A percentile compares a stretch with the other conserved stretches of the same genome.
Evolutionary conservation across 2,888 invertebrate genomes (phyloP).

Genomic region (Patella caerulea): DNA sequence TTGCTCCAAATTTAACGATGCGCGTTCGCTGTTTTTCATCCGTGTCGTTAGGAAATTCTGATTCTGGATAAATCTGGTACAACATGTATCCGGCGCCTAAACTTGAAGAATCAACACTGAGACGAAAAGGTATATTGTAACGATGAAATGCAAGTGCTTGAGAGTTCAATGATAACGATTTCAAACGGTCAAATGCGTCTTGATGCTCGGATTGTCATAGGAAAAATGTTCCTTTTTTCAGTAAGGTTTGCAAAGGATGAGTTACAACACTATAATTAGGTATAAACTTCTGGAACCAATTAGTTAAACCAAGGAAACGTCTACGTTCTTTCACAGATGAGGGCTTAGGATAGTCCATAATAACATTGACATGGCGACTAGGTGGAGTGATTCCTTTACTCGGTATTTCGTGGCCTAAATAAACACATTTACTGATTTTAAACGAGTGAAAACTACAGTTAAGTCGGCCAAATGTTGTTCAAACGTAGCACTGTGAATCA

Average conservation of each 20-base stretch:
- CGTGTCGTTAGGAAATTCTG: no score
- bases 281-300: constrained; percentile 34
- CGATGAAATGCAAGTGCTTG: constrained; percentile 25
- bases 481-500: no score
- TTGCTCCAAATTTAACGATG: background rate
- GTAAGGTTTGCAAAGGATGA: constrained; percentile 11
- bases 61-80: background rate
- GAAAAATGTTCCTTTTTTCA: constrained; percentile 21
- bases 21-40: no score
- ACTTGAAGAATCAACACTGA: constrained; percentile 17
- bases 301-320: constrained; percentile 28
- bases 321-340: constrained; percentile 23
- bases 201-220: constrained; percentile 22
- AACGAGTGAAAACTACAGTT: no score
- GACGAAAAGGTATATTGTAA: constrained; percentile 20
- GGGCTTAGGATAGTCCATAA: constrained; percentile 16
- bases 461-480: no score
- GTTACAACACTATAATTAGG: constrained; percentile 24
- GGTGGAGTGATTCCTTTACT: constrained; percentile 24
- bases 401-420: constrained; percentile 27
- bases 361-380: background rate
- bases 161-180: constrained; percentile 11
- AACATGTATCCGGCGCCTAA: no score
- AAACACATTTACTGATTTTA: constrained; percentile 15
- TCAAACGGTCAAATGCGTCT: constrained; percentile 7